Conservation (phyloP, 2,888 invertebrate genomes). For the Drosophila siamana region DNA sequence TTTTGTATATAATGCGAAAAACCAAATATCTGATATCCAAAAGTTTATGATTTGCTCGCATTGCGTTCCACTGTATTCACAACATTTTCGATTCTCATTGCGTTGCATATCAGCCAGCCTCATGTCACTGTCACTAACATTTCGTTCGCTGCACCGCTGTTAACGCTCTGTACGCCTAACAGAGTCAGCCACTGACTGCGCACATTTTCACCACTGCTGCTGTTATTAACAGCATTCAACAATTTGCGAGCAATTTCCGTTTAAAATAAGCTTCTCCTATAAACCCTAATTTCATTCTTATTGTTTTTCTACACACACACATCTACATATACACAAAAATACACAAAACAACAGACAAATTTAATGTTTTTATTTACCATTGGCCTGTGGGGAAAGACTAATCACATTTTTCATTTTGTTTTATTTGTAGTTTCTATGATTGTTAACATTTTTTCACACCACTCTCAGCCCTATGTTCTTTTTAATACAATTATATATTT, state of each 20-base stretch:
- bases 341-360: conserved; percentile 18
- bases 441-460: conserved; percentile 44
- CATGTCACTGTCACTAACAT: conserved; percentile 66
- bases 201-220: conserved; percentile 3
- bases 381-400: conserved; percentile 86
- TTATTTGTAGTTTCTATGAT: conserved; percentile 29
- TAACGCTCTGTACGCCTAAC: conserved; percentile 42
- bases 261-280: conserved; percentile 10
- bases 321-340: conserved; percentile 23
- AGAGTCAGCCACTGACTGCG: background rate
- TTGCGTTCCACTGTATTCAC: conserved; percentile 22
- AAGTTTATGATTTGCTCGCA: conserved; percentile 27
- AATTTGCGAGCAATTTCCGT: background rate
- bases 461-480: conserved; percentile 39
- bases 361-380: conserved; percentile 68
- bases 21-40: background rate
- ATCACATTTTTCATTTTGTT: conserved; percentile 82
- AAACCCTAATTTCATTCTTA: conserved; percentile 35
- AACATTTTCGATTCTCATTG: conserved; percentile 7
- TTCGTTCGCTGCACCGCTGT: conserved; percentile 32
- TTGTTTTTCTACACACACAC: conserved; percentile 55
- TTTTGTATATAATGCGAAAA: conserved; percentile 37
- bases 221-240: conserved; percentile 7
- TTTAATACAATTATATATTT: conserved; percentile 39
- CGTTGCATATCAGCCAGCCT: conserved; percentile 51